Evolutionary conservation across 2,113 vertebrate species (phyloP), one percentile per base, ranked within the genome.

Genomic region (Neotragus pygmaeus): DNA sequence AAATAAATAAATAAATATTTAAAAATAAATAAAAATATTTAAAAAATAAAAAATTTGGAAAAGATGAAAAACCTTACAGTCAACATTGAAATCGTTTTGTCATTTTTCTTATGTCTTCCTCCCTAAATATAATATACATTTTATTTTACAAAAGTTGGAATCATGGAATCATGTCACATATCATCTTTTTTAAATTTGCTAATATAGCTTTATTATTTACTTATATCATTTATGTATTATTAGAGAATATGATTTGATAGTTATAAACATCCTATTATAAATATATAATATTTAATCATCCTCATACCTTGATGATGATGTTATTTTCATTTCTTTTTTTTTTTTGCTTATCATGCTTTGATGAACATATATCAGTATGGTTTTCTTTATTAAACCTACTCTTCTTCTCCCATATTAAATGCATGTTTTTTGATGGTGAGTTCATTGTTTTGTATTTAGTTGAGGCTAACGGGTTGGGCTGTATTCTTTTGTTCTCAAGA

Each of bases 41-140:
- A 6, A 66, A 94, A n/a, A 82, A n/a, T 66, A 95, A 15, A 86
- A 94, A 92, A 53, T 89, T 92, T 87, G 55, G 45, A 75, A 94
- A 82, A 64, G 25, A 64, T 39, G 30, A 55, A 93, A 80, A 80
- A 4, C 15, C 19, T 82, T 78, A 60, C 15, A 70, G 2, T 28
- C 17, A 85, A 45, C 3, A 70, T 5, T 85, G 39, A 82, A 92
- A 60, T 95, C 1, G 15, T 58, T 93, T 85, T 93, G 57, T 33
- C 39, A 2, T 73, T 36, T 78, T 62, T 88, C 27, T 88, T 84
- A 43, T 11, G 21, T 83, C 16, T 94, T 39, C 58, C 21, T 91
- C 4, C 45, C 13, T 77, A 47, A 53, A 45, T 57, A 47, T 27
- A 70, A 30, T 13, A 62, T 17, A 47, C 51, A 75, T 60, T 86